A percentile compares a stretch with the other conserved stretches of the same genome.
These are phyloP conservation scores for Trachemys scripta DNA, from an alignment of 2,113 vertebrate species.

Conservation along the genomic window DNA sequence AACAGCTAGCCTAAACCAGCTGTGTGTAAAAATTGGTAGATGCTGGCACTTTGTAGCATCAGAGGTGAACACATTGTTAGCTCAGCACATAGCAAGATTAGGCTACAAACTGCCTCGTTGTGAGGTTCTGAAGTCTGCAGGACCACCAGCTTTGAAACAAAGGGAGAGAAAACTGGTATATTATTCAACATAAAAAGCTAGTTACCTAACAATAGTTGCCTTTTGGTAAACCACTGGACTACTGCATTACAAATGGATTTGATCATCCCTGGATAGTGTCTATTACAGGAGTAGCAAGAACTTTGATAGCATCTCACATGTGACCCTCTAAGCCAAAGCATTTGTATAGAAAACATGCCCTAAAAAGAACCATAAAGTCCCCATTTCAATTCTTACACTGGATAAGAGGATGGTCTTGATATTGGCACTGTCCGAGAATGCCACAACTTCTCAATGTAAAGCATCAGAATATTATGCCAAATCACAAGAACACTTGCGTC, in stretches of 20 bases:
- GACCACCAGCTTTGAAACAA: background rate
- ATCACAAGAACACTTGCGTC: background rate
- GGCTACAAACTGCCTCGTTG: accelerated
- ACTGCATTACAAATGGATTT: background rate
- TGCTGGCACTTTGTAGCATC: background rate
- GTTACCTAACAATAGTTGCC: background rate
- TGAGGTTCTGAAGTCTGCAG: background rate
- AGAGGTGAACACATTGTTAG: background rate
- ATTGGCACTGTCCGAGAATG: background rate
- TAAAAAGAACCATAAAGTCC: background rate
- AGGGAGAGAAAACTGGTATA: background rate
- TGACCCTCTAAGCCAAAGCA: conserved; percentile 6
- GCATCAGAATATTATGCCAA: conserved; percentile 26
- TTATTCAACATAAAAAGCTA: background rate
- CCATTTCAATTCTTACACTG: conserved; percentile 16
- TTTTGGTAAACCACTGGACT: background rate
- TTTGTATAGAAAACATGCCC: conserved; percentile 20
- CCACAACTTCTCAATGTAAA: conserved; percentile 32
- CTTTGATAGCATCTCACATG: conserved; percentile 16
- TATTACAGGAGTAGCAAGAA: conserved; percentile 38
- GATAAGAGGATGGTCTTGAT: background rate
- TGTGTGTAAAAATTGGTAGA: background rate
- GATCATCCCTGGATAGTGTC: background rate
- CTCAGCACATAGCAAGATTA: background rate
- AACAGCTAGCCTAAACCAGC: background rate